Conservation (phyloP, 2,113 vertebrate genomes). For the Heloderma charlesbogerti region DNA sequence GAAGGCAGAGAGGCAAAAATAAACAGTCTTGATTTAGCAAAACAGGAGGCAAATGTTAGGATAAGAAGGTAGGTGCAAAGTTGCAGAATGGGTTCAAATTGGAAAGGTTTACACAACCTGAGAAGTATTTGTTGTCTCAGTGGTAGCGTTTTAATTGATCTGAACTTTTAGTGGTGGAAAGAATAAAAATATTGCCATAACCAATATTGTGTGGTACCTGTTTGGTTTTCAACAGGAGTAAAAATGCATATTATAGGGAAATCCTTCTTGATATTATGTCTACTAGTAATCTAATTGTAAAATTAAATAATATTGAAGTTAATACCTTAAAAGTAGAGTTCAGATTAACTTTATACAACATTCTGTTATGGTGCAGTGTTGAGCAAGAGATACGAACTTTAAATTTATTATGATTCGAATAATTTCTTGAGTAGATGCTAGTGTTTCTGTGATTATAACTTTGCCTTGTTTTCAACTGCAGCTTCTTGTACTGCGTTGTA, state of each 20-base stretch:
- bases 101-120: neutral
- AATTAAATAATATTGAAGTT: neutral
- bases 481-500: neutral
- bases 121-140: neutral
- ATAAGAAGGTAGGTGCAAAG: neutral
- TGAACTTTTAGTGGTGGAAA: neutral
- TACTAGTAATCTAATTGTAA: neutral
- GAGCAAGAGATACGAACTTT: neutral
- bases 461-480: slow-evolving; percentile 13
- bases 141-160: neutral
- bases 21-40: slow-evolving; percentile 1
- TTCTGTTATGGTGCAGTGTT: neutral
- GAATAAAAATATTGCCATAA: neutral
- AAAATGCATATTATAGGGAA: neutral
- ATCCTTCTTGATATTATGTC: neutral
- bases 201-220: neutral
- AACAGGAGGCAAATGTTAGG: neutral
- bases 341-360: neutral
- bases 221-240: neutral
- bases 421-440: neutral
- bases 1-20: neutral
- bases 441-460: neutral
- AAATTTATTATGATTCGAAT: neutral
- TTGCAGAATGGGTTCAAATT: neutral
- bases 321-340: neutral